phyloP scores from a whole-genome alignment of 2,797 vertebrate genomes.

The Pelodytes ibericus region DNA sequence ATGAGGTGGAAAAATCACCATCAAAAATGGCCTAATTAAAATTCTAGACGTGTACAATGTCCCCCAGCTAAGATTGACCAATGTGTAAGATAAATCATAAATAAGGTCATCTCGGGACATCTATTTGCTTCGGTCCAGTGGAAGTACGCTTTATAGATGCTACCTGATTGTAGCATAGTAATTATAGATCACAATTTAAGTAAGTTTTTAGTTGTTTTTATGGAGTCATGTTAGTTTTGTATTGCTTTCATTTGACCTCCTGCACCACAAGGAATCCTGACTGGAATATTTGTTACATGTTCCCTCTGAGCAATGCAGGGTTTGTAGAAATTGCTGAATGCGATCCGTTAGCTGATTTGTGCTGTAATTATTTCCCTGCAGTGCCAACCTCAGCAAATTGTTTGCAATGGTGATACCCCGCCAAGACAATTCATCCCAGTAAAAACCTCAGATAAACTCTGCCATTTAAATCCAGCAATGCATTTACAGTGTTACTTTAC shows the following conservation, averaged over 20 bases:
- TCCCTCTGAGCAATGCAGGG: not conserved
- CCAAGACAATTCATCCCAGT: too few species aligned
- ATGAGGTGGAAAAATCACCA: constrained; percentile 16
- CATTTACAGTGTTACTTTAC: too few species aligned
- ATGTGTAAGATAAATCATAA: constrained; percentile 17
- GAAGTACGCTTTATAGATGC: too few species aligned
- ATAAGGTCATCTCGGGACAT: not conserved
- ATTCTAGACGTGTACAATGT: constrained; percentile 21
- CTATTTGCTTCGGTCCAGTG: not conserved
- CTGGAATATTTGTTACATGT: not conserved
- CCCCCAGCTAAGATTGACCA: not conserved
- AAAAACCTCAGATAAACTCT: too few species aligned
- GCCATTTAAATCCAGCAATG: too few species aligned
- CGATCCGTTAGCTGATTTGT: not conserved
- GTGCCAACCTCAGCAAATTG: constrained; percentile 4
- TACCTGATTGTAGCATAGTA: too few species aligned
- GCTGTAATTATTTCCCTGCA: constrained; percentile 22
- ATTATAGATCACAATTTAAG: too few species aligned
- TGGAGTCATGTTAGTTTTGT: not conserved
- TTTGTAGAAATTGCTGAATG: constrained; percentile 2
- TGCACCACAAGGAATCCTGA: not conserved
- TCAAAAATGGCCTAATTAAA: constrained; percentile 29
- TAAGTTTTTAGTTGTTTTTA: not conserved
- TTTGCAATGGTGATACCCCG: constrained; percentile 20
- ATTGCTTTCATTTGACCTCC: not conserved